Conservation (phyloP, 2,113 vertebrate genomes). For the Mustela lutreola region DNA sequence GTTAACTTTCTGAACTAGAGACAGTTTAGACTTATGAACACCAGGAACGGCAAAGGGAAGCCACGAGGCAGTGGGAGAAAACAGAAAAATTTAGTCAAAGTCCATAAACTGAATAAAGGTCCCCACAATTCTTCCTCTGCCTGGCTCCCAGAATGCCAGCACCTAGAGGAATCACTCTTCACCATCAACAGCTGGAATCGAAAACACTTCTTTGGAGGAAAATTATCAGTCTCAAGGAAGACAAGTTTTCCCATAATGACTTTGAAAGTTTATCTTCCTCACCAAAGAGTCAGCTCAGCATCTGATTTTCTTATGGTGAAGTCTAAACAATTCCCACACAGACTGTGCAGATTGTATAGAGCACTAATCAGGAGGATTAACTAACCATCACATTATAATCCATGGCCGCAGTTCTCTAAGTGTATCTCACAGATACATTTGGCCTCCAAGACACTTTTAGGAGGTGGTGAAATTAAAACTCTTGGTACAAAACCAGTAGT, state of each 20-base stretch:
- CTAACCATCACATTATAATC: background rate
- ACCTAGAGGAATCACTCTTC: background rate
- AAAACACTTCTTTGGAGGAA: background rate
- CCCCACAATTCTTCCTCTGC: background rate
- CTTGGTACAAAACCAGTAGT: background rate
- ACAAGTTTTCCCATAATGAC: background rate
- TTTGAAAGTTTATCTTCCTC: background rate
- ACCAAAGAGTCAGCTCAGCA: background rate
- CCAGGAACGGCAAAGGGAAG: background rate
- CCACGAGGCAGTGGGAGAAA: background rate
- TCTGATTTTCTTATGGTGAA: background rate
- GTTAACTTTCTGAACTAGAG: slow-evolving; percentile 29
- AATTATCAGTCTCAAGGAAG: background rate
- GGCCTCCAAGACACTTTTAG: background rate
- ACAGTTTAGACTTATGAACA: slow-evolving; percentile 29
- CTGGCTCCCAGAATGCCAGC: background rate
- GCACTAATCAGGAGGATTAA: background rate
- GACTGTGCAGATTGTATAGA: background rate
- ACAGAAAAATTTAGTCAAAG: background rate
- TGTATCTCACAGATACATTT: background rate
- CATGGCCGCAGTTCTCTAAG: background rate
- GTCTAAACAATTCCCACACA: background rate
- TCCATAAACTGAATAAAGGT: background rate
- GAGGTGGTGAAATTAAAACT: background rate
- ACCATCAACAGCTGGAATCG: background rate